Base-by-base conservation (phyloP, 2,797 vertebrate genomes). In the Phataginus tetradactyla region DNA sequence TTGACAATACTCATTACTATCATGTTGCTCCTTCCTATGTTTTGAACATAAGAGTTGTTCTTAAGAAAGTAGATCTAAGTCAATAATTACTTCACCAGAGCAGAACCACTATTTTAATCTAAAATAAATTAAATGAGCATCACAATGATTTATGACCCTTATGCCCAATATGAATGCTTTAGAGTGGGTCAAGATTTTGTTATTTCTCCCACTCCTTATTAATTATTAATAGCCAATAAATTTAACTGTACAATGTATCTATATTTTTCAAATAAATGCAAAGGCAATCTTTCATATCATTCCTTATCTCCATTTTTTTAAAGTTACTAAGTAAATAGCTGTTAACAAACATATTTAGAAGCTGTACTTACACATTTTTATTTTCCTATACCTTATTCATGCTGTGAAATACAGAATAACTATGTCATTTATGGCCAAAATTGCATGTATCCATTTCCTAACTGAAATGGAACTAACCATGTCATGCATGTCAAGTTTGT, bases 1-100 rank as follows among this genome's bases (percentile, higher is more conserved):
- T 95, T 96, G 61, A 97, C 95, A 97, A 94, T 88, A 42, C 84
- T 94, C 18, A 96, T 95, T 97, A 90, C 13, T 95, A 59, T 88
- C 51, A 95, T 88, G 97, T 93, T 34, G 17, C 51, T 97, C 84
- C 2, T 68, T 72, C 39, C 17, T 69, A 10, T 71, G 5, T 63
- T 90, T 89, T 79, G 11, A 86, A 12, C 14, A 45, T 10, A 53
- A 75, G 59, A 93, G 11, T 0, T 53, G 11, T 88, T 89, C 7
- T 91, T 72, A 69, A 2, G 81, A 61, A 49, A 75, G 34, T 4
- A 68, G 8, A 51, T 63, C 4, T 17, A 49, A 25, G 7, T 49
- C 68, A 78, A 37, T 15, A 66, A 34, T 86, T 53, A 88, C 45
- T 88, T 91, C 12, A 51, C 27, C 32, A 49, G 7, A 91, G 15